These are phyloP conservation scores for Clarias pachynema DNA, from an alignment of 2,797 vertebrate species.

Conservation along the genomic window DNA sequence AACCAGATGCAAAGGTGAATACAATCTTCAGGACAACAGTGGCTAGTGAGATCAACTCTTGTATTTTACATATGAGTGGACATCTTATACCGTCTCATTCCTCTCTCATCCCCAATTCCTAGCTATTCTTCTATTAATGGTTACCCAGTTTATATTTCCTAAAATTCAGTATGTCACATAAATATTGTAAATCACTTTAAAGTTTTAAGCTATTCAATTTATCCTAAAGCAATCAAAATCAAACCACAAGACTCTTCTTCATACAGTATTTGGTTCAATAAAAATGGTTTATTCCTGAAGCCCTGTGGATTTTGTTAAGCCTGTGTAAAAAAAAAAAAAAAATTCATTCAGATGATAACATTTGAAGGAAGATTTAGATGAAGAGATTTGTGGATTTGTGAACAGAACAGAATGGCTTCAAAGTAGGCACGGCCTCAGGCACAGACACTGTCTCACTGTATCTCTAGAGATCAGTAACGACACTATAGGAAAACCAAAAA, in stretches of 20 bases:
- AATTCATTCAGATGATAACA: neutral
- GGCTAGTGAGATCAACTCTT: neutral
- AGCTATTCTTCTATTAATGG: neutral
- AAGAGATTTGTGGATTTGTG: neutral
- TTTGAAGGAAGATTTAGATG: neutral
- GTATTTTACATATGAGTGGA: neutral
- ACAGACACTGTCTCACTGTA: neutral
- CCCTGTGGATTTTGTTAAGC: neutral
- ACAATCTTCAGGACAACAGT: neutral
- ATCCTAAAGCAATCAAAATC: neutral
- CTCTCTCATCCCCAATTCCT: too few relatives aligned
- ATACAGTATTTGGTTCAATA: slow-evolving; percentile 3
- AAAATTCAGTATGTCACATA: neutral
- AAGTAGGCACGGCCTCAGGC: neutral
- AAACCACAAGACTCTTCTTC: neutral
- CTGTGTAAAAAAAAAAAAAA: neutral
- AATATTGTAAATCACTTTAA: neutral
- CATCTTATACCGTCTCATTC: neutral
- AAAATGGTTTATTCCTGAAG: neutral
- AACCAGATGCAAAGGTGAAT: neutral
- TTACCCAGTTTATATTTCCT: neutral
- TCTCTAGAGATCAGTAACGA: neutral
- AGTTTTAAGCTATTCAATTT: neutral
- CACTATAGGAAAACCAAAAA: neutral
- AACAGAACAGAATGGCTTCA: neutral